Evolutionary conservation across 1,140 invertebrate genomes (phyloP).

Genomic region (Drosophila kanapiae): DNA sequence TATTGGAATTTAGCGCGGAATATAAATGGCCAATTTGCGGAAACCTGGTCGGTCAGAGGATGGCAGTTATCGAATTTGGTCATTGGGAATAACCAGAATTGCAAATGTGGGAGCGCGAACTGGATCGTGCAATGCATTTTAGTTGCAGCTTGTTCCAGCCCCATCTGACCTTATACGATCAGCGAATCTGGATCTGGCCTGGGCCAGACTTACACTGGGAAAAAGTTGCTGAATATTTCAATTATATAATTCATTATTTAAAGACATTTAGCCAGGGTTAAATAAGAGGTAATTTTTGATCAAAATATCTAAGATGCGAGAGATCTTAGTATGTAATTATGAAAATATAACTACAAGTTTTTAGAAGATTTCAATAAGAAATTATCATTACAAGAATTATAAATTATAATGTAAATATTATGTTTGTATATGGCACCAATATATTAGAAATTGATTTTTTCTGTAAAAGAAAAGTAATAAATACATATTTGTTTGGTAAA

Average conservation of each 20-base stretch:
- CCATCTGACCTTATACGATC: constrained; percentile 50
- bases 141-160: constrained; percentile 27
- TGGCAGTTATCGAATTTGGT: constrained; percentile 51
- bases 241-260: too few species aligned
- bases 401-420: too few species aligned
- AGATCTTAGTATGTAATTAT: too few species aligned
- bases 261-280: background rate
- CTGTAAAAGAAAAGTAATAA: background rate
- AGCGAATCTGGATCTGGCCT: constrained; percentile 44
- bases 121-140: constrained; percentile 37
- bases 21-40: constrained; percentile 48
- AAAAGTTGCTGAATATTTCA: background rate
- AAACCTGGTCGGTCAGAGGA: constrained; percentile 35
- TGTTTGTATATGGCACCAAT: too few species aligned
- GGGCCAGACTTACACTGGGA: constrained; percentile 29
- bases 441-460: too few species aligned
- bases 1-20: constrained; percentile 47
- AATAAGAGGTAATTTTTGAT: background rate
- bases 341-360: background rate
- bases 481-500: background rate
- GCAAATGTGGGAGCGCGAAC: constrained; percentile 31
- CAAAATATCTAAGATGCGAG: too few species aligned
- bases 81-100: constrained; percentile 52
- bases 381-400: background rate
- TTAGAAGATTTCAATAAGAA: background rate